Conservation (phyloP, 2,888 invertebrate species). For the Platycheirus albimanus region DNA sequence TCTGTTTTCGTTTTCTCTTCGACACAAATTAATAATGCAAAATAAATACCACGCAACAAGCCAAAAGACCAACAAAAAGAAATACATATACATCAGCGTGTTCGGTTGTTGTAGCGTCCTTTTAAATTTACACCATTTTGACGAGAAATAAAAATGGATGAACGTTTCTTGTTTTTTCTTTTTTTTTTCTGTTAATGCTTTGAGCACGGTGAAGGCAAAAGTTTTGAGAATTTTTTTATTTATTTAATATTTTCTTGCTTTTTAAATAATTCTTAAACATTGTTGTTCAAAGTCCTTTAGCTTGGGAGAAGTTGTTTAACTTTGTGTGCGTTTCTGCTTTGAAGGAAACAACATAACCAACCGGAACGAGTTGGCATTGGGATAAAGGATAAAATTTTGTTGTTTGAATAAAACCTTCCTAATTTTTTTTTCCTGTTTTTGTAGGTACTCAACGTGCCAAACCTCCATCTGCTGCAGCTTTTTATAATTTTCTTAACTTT, state of each 20-base stretch:
- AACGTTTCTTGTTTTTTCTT: no score
- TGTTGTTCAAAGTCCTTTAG: slow-evolving; percentile 41
- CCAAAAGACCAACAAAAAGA: slow-evolving; percentile 9
- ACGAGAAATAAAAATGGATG: not conserved
- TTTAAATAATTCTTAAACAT: slow-evolving; percentile 44
- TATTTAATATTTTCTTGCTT: slow-evolving; percentile 16
- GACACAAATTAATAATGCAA: not conserved
- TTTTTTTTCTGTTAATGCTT: not conserved
- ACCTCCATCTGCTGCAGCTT: no score
- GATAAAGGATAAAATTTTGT: no score
- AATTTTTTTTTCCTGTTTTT: not conserved
- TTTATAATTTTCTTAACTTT: no score
- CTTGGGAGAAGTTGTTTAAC: slow-evolving; percentile 22
- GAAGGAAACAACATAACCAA: not conserved
- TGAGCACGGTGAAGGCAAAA: not conserved
- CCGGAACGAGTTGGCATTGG: no score
- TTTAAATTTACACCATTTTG: not conserved
- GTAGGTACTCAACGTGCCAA: not conserved
- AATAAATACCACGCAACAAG: not conserved
- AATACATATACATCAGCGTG: not conserved
- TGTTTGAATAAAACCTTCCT: not conserved
- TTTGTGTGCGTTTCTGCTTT: not conserved
- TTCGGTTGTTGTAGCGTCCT: slow-evolving; percentile 3
- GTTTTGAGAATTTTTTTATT: not conserved
- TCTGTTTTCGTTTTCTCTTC: not conserved